phyloP scores from a whole-genome alignment of 1,140 invertebrate species.

The Trachymyrmex septentrionalis region DNA sequence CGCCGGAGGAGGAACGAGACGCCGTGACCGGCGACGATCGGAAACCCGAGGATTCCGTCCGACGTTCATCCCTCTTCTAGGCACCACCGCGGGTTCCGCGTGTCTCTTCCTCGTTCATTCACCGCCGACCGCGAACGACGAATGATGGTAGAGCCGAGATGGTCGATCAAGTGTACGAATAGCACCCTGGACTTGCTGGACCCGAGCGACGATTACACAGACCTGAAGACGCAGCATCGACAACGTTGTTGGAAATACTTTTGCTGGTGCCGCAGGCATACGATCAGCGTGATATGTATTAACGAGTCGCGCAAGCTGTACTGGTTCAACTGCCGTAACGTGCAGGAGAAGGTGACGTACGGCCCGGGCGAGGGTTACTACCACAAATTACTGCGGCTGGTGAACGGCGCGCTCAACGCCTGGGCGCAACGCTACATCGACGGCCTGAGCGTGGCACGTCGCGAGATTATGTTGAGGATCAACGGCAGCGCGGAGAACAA shows the following conservation, averaged over 20 bases:
- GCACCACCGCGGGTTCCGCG: neutral
- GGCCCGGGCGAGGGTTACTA: slow-evolving; percentile 84
- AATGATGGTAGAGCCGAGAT: slow-evolving; percentile 86
- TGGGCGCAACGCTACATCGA: slow-evolving; percentile 84
- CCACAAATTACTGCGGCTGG: slow-evolving; percentile 81
- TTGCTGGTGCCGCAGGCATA: slow-evolving; percentile 83
- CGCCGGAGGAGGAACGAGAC: slow-evolving; percentile 18
- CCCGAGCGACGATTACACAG: slow-evolving; percentile 79
- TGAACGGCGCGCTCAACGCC: slow-evolving; percentile 81
- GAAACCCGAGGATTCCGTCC: neutral
- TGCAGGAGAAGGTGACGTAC: slow-evolving; percentile 83
- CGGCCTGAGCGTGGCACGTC: slow-evolving; percentile 77
- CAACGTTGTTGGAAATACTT: slow-evolving; percentile 84
- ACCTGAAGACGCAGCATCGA: slow-evolving; percentile 82
- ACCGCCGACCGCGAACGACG: slow-evolving; percentile 56
- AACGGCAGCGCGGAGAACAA: slow-evolving; percentile 84
- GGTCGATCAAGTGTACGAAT: slow-evolving; percentile 76
- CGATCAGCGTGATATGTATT: slow-evolving; percentile 85
- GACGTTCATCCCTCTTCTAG: neutral
- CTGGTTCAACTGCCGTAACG: slow-evolving; percentile 84
- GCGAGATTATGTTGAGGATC: slow-evolving; percentile 85
- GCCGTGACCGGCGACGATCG: neutral
- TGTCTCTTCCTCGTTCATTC: slow-evolving; percentile 14
- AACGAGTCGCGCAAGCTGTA: slow-evolving; percentile 84
- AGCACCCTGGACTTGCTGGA: slow-evolving; percentile 83